These are phyloP conservation scores for Sinhomidia bicolor DNA, from an alignment of 2,888 invertebrate species.

Conservation along the genomic window DNA sequence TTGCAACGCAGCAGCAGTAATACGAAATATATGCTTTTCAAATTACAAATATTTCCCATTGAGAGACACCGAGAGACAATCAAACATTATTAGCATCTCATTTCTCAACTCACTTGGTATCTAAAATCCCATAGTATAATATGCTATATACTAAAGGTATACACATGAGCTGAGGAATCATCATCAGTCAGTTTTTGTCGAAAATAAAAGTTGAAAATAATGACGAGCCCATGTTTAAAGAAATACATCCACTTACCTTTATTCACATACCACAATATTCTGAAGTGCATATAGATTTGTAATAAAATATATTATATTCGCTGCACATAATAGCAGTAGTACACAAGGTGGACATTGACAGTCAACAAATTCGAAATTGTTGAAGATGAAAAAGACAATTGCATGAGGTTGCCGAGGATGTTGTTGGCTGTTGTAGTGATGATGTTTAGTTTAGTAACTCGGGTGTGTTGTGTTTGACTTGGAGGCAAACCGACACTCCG, in stretches of 20 bases:
- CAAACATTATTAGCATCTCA: slow-evolving; percentile 72
- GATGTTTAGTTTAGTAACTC: slow-evolving; percentile 52
- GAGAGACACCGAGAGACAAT: slow-evolving; percentile 67
- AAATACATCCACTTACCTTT: slow-evolving; percentile 12
- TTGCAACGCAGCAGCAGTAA: slow-evolving; percentile 1
- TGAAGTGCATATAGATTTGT: background rate
- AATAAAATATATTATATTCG: background rate
- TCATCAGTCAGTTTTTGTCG: slow-evolving; percentile 7
- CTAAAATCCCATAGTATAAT: background rate
- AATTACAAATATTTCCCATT: slow-evolving; percentile 67
- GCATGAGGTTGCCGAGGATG: background rate
- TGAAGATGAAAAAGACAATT: slow-evolving; percentile 52
- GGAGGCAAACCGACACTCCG: slow-evolving; percentile 72
- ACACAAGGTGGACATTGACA: slow-evolving; percentile 65
- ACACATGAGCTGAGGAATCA: slow-evolving; percentile 14
- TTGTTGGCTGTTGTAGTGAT: background rate
- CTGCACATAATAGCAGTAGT: slow-evolving; percentile 6
- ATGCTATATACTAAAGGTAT: too few relatives aligned
- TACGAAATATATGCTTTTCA: slow-evolving; percentile 55
- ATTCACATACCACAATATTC: background rate
- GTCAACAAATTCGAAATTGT: slow-evolving; percentile 50
- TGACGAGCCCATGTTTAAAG: slow-evolving; percentile 38
- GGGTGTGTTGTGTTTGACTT: slow-evolving; percentile 68
- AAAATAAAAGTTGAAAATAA: background rate
- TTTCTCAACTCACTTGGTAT: slow-evolving; percentile 50